Percentiles rank a stretch among this genome's conserved stretches.
phyloP scores from a whole-genome alignment of 2,113 vertebrate species.

The Pituophis catenifer region DNA sequence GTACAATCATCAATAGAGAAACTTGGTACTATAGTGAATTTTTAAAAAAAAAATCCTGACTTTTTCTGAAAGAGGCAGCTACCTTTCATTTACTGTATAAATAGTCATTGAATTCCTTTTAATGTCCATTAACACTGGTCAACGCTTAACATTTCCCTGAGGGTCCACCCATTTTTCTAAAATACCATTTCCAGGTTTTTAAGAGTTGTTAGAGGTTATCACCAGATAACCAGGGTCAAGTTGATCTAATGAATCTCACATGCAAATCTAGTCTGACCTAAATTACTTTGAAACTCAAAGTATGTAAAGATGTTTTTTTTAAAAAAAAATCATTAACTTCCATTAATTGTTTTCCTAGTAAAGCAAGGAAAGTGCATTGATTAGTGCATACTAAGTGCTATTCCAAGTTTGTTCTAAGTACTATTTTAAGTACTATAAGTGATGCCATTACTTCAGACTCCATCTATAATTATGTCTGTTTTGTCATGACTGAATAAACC shows the following conservation, averaged over 20 bases:
- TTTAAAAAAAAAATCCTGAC: background rate
- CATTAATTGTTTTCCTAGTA: background rate
- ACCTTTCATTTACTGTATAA: background rate
- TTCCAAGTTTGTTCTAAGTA: background rate
- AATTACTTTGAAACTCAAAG: background rate
- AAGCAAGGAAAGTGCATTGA: background rate
- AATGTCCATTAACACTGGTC: constrained; percentile 10
- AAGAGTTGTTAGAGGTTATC: constrained; percentile 10
- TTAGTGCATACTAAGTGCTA: background rate
- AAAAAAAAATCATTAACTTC: background rate
- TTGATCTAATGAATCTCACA: background rate
- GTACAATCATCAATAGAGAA: background rate
- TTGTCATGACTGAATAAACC: background rate
- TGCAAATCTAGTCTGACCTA: background rate
- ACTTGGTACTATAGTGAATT: background rate
- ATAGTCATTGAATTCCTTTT: background rate
- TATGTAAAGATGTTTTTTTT: background rate
- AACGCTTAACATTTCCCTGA: constrained; percentile 5
- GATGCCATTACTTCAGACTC: background rate
- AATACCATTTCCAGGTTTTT: background rate
- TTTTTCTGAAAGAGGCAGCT: background rate
- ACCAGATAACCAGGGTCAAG: background rate
- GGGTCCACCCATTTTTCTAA: background rate
- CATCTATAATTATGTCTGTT: background rate
- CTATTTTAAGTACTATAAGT: background rate